phyloP scores from a whole-genome alignment of 2,113 vertebrate genomes.

The Microcebus lehilahytsara region DNA sequence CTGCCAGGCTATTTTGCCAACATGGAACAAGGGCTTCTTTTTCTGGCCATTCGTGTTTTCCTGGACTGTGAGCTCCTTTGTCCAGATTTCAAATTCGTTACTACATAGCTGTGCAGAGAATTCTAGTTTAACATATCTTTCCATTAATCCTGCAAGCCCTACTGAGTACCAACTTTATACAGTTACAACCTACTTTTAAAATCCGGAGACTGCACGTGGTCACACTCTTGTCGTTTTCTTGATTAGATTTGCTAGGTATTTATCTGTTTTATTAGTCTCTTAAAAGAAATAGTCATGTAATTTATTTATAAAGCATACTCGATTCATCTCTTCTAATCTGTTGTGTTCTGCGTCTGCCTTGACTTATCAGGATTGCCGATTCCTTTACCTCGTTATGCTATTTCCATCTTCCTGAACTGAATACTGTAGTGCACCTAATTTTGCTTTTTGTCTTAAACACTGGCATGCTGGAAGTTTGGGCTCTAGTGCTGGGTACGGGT shows the following conservation, averaged over 20 bases:
- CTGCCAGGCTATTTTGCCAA: not conserved
- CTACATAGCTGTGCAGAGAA: fast-evolving
- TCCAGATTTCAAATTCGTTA: not conserved
- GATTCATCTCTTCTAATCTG: fast-evolving
- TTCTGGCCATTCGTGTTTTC: not conserved
- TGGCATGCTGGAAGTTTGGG: fast-evolving
- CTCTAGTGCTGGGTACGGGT: fast-evolving
- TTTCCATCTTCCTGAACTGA: not conserved
- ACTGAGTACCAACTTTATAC: fast-evolving
- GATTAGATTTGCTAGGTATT: not conserved
- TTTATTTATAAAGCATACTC: not conserved
- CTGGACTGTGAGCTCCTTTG: not conserved
- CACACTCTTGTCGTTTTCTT: not conserved
- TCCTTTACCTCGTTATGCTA: not conserved
- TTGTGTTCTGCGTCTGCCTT: not conserved
- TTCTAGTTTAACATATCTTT: not conserved
- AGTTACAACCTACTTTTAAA: not conserved
- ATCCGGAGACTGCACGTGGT: not conserved
- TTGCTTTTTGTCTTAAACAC: not conserved
- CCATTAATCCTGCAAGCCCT: not conserved
- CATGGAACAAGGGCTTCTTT: not conserved
- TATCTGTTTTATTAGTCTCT: not conserved
- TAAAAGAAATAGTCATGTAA: not conserved
- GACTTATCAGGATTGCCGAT: fast-evolving
- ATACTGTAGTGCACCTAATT: fast-evolving